Conservation (phyloP, 1,140 invertebrate species). For the Temnothorax nylanderi region DNA sequence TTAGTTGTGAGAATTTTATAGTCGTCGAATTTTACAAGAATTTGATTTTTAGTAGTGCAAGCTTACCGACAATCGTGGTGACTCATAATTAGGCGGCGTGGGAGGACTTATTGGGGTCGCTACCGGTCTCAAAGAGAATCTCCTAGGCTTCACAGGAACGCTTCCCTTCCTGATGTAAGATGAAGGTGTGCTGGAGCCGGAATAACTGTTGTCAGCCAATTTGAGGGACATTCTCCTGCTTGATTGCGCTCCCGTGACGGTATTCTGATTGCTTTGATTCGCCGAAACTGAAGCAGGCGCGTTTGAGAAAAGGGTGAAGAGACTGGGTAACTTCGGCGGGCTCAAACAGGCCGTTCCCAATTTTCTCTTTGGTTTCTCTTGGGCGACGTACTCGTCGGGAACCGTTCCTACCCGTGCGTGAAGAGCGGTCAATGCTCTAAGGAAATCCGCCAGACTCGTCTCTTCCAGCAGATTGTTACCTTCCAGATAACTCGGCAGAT, state of each 20-base stretch:
- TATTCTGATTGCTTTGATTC: slow-evolving; percentile 78
- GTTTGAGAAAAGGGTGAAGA: slow-evolving; percentile 81
- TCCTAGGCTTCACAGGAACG: slow-evolving; percentile 68
- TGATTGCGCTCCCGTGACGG: slow-evolving; percentile 65
- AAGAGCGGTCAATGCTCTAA: slow-evolving; percentile 89
- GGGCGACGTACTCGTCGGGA: slow-evolving; percentile 72
- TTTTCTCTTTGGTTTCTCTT: slow-evolving; percentile 84
- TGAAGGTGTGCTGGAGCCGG: slow-evolving; percentile 65
- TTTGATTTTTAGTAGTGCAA: neutral
- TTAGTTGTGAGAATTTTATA: neutral
- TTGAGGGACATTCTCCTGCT: slow-evolving; percentile 78
- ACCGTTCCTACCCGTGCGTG: slow-evolving; percentile 83
- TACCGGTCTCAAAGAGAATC: slow-evolving; percentile 85
- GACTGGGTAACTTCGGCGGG: slow-evolving; percentile 83
- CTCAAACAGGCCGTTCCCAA: slow-evolving; percentile 86
- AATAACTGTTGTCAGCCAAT: slow-evolving; percentile 69
- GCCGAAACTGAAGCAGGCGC: slow-evolving; percentile 44
- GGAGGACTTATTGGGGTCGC: slow-evolving; percentile 72
- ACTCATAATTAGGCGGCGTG: slow-evolving; percentile 70
- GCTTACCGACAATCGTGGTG: slow-evolving; percentile 76
- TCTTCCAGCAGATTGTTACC: slow-evolving; percentile 89
- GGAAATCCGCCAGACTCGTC: slow-evolving; percentile 91
- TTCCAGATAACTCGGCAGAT: slow-evolving; percentile 68
- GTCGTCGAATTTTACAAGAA: neutral
- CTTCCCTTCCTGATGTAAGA: slow-evolving; percentile 74